Evolutionary conservation across 2,797 vertebrate genomes (phyloP).

Genomic region (Danio kyathit): DNA sequence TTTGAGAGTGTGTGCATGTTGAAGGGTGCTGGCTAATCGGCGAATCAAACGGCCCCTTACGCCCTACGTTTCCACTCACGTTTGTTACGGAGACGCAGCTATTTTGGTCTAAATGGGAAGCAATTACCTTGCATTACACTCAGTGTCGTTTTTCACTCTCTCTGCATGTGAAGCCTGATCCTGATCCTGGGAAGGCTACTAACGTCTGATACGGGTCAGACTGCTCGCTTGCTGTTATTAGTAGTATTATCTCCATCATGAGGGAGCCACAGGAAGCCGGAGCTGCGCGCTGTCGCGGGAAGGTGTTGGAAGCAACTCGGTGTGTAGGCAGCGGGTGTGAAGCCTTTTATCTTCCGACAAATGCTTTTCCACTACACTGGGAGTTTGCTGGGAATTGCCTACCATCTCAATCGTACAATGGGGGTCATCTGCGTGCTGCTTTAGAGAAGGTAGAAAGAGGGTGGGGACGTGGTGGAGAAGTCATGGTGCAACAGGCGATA

Average conservation of each 20-base stretch:
- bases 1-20: conserved; percentile 47
- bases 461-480: conserved; percentile 66
- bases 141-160: conserved; percentile 80
- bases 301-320: conserved; percentile 80
- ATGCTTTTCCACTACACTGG: conserved; percentile 77
- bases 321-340: conserved; percentile 85
- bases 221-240: conserved; percentile 36
- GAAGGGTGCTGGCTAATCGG: conserved; percentile 68
- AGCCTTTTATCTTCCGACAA: conserved; percentile 86
- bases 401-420: conserved; percentile 59
- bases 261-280: conserved; percentile 76
- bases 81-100: conserved; percentile 75
- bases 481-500: conserved; percentile 77
- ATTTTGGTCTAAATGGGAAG: conserved; percentile 86
- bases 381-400: conserved; percentile 65
- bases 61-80: conserved; percentile 72
- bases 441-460: conserved; percentile 61
- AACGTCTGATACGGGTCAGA: conserved; percentile 71
- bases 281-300: conserved; percentile 79
- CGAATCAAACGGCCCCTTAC: conserved; percentile 69
- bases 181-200: conserved; percentile 44
- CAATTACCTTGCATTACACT: conserved; percentile 84
- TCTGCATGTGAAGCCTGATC: conserved; percentile 53
- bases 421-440: conserved; percentile 59
- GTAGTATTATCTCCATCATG: conserved; percentile 52